phyloP scores from a whole-genome alignment of 2,888 invertebrate species.

The Acanthoscelides obtectus region DNA sequence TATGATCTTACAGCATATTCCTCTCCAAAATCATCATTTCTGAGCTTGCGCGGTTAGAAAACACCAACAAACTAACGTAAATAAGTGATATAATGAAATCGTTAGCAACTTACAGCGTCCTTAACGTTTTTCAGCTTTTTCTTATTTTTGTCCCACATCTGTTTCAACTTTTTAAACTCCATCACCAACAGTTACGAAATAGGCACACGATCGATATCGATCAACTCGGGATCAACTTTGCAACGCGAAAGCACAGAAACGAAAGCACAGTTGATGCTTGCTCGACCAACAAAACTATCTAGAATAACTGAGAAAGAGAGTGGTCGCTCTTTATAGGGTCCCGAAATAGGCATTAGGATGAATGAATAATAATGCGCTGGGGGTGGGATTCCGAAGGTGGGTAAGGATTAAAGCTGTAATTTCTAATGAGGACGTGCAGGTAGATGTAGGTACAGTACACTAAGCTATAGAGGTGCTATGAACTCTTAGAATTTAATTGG shows the following conservation, averaged over 20 bases:
- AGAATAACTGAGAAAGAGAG: not conserved
- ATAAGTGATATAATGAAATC: no score
- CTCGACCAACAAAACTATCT: not conserved
- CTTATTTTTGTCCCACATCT: no score
- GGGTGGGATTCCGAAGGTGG: not conserved
- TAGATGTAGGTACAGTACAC: not conserved
- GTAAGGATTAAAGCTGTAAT: not conserved
- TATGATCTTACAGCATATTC: no score
- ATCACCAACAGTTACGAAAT: slow-evolving; percentile 4
- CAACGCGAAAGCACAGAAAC: no score
- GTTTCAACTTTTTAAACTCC: no score
- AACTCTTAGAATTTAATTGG: no score
- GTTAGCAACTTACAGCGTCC: no score
- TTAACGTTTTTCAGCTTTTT: no score
- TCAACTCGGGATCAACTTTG: not conserved
- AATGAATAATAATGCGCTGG: not conserved
- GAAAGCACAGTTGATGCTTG: not conserved
- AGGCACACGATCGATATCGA: not conserved
- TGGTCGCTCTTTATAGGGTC: not conserved
- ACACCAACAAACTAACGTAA: no score
- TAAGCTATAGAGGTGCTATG: no score
- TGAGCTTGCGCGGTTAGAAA: no score
- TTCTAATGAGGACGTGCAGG: not conserved
- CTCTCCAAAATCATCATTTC: no score
- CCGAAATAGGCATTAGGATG: not conserved